A percentile compares a stretch with the other conserved stretches of the same genome.
Conservation (phyloP, 2,888 invertebrate species). For the Perithous albicinctus region DNA sequence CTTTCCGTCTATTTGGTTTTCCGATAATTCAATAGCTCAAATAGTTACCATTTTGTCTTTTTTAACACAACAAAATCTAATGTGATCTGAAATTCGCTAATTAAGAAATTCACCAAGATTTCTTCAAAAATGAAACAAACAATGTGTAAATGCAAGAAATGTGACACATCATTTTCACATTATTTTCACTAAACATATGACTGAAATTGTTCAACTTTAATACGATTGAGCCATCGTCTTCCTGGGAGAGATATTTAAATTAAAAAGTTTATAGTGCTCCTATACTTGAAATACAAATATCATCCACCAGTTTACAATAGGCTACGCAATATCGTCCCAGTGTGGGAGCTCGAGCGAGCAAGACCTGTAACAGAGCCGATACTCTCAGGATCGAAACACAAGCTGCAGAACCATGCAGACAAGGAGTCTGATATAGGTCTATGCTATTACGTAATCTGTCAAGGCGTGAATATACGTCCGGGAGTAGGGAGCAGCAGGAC, state of each 20-base stretch:
- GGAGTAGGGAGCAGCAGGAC: slow-evolving; percentile 51
- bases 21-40: background rate
- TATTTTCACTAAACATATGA: no score
- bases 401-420: slow-evolving; percentile 1
- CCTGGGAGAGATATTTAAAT: background rate
- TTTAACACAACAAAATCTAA: no score
- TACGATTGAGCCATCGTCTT: no score
- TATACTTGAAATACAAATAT: background rate
- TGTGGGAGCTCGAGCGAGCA: background rate
- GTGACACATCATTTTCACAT: no score
- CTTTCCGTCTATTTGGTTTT: background rate
- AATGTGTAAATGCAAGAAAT: no score
- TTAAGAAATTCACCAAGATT: no score
- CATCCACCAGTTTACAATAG: background rate
- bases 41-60: no score
- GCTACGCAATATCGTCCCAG: background rate
- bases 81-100: no score
- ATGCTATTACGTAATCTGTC: slow-evolving; percentile 73
- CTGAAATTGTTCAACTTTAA: no score
- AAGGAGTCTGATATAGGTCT: slow-evolving; percentile 58
- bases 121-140: background rate
- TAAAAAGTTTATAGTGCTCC: background rate
- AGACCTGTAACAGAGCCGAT: background rate
- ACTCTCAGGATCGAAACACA: slow-evolving; percentile 17
- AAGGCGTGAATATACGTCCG: slow-evolving; percentile 70